Base-by-base conservation (phyloP, 2,888 invertebrate genomes). In the Limnephilus rhombicus region DNA sequence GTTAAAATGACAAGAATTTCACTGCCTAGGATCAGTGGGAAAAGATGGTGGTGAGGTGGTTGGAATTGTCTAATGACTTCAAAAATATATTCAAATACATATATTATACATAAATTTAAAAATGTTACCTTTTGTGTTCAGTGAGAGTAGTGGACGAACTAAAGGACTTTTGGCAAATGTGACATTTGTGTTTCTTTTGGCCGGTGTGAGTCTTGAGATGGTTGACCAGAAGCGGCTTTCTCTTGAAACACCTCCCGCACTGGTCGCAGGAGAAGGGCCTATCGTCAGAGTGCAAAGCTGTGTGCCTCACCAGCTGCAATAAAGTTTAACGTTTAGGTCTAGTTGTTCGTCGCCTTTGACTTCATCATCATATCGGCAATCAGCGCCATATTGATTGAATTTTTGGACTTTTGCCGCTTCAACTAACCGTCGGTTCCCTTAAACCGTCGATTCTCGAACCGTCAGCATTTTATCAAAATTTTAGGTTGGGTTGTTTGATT, bases 191-290 rank as follows among this genome's bases (percentile, higher is more conserved):
- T 80, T 49, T 53, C 34, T 89, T 92, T 80, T 85, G 81, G 24
- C 89, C 91, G 7, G 87, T 85, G 82, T 93, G 93, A 29, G 82
- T 91, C 89, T 88, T 93, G 29, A 93, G 37, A 81, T 93, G 93
- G 91, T 92, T 93, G 18, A 37, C 85, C 11, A 93, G 89, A 37
- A 93, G 37, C 31, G 93, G 88, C 85, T 93, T 93, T 29, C 93
- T 87, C 80, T 93, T 93, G 53, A 93, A 93, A 2, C 90, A 68
- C 41, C 68, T 92, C 12, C 81, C 80, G 45, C 93, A 93, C n/a
- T 93, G 92, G 53, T 90, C 88, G 49, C 93, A 93, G 4, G 45
- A 31, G 80, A 92, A 93, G 24, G 93, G 93, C 68, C 89, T 93
- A 9, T 90, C 88, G 37, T 93, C 93, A 18, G 93, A 93, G 49